These are phyloP conservation scores for Andricus quercusramuli DNA, from an alignment of 2,888 invertebrate genomes.

Conservation along the genomic window DNA sequence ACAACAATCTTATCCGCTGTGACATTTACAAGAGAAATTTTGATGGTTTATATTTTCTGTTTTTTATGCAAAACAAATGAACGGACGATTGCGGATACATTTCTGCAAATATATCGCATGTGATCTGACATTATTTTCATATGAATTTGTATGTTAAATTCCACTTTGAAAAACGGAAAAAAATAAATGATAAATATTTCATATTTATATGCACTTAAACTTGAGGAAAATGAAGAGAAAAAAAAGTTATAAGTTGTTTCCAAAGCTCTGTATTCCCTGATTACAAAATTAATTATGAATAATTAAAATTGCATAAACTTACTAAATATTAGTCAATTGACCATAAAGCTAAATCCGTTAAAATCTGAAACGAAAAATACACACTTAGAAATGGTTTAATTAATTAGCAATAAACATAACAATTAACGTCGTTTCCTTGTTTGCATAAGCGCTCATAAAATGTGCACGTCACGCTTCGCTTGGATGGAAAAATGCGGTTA, in stretches of 20 bases:
- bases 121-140: background rate
- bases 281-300: background rate
- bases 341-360: background rate
- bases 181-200: too few species aligned
- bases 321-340: background rate
- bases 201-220: background rate
- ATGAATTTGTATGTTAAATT: background rate
- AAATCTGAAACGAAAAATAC: background rate
- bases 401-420: slow-evolving; percentile 15
- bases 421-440: slow-evolving; percentile 37
- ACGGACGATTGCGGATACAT: background rate
- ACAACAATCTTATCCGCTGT: background rate
- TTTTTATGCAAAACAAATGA: too few species aligned
- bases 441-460: slow-evolving; percentile 35
- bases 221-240: background rate
- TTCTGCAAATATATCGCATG: too few species aligned
- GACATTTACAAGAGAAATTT: too few species aligned
- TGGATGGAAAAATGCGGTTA: slow-evolving; percentile 35
- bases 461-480: slow-evolving; percentile 28
- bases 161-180: too few species aligned
- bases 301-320: background rate
- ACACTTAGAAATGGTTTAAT: background rate
- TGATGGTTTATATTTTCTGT: background rate
- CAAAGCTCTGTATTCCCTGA: too few species aligned
- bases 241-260: too few species aligned